A percentile compares a stretch with the other conserved stretches of the same genome.
phyloP scores from a whole-genome alignment of 2,797 vertebrate species.

The Carcharodon carcharias region DNA sequence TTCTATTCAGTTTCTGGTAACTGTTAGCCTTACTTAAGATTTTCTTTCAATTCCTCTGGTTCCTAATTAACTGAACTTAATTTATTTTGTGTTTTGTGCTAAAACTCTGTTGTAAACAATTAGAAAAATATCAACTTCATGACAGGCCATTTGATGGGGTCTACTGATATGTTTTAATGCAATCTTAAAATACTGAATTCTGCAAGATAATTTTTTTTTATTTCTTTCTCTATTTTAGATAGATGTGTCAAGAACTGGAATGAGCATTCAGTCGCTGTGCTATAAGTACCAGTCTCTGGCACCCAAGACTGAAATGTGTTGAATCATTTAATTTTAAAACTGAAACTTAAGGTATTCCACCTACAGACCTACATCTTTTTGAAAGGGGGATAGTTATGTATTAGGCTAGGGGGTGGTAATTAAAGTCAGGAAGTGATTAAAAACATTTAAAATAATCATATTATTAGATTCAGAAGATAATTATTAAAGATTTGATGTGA shows the following conservation, averaged over 20 bases:
- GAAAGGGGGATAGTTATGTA: not conserved
- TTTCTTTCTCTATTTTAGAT: not conserved
- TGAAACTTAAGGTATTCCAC: not conserved
- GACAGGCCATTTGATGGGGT: not conserved
- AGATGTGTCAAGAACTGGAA: not conserved
- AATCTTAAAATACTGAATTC: not conserved
- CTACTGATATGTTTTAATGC: not conserved
- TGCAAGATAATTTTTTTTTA: not conserved
- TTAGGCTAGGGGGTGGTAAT: not conserved
- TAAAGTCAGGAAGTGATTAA: not conserved
- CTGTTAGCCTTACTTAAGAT: not conserved
- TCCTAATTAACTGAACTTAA: not conserved
- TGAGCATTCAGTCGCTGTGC: not conserved
- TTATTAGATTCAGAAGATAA: not conserved
- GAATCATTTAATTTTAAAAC: conserved; percentile 1
- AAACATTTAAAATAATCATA: not conserved
- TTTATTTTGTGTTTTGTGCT: not conserved
- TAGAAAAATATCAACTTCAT: not conserved
- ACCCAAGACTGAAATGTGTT: not conserved
- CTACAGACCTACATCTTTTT: not conserved
- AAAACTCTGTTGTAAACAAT: not conserved
- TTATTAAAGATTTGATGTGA: no score
- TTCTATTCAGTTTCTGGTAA: not conserved
- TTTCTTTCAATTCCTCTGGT: not conserved
- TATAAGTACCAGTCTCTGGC: not conserved